Base-by-base conservation (phyloP, 2,797 vertebrate genomes). In the Podarcis lilfordi region DNA sequence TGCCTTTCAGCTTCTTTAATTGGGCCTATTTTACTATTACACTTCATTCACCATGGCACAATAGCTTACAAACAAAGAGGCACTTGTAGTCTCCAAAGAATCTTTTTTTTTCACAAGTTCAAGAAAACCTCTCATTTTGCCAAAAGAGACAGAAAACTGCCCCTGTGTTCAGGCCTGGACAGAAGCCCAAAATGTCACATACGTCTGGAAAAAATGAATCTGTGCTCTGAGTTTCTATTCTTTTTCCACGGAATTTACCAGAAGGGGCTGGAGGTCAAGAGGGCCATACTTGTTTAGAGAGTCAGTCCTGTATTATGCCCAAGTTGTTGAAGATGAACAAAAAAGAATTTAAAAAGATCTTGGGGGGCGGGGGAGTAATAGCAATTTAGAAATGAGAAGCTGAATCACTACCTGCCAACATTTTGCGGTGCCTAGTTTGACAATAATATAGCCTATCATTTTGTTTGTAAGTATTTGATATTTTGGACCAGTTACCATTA, bases 91-190 rank as follows among this genome's bases (percentile, higher is more conserved):
- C 92, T 92, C 92, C 91, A 87, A 82, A 0, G 88, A 94, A 92
- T 92, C 91, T 93, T 95, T 81, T 64, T 45, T 93, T 95, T 94
- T 87, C 90, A 93, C 93, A 91, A 94, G 88, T 88, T 95, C 89
- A 93, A 95, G 87, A 95, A 95, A 96, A 89, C 85, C 88, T 90
- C 79, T 92, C 92, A 59, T 66, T 86, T 93, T 93, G 89, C 83
- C 90, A 96, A 93, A 95, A 92, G 91, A 69, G 86, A 94, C 93
- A 89, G 89, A 95, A 95, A 96, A 93, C 84, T 93, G 89, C 94
- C 69, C 86, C 89, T n/a, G 1, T 91, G 86, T 94, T 96, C 96
- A 82, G 88, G n/a, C 37, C 85, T 95, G 95, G 91, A 82, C 88
- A 92, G 87, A 87, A 96, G 81, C 85, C 89, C 80, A 92, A 91